phyloP scores from a whole-genome alignment of 2,113 vertebrate species.

The Anolis carolinensis region DNA sequence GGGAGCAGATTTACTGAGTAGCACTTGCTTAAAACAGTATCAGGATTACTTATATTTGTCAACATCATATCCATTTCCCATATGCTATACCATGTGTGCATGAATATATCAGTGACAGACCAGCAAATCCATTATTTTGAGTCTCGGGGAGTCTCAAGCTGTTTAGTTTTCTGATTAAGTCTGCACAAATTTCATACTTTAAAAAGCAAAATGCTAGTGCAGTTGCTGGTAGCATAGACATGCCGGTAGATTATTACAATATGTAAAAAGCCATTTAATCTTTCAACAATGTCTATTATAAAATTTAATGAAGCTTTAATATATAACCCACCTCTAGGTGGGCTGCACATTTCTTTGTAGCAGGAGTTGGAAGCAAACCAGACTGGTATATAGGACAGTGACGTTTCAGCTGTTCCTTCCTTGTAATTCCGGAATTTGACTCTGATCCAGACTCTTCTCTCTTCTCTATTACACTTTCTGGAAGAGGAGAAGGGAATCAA shows the following conservation, averaged over 20 bases:
- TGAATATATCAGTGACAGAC: background rate
- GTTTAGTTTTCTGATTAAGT: background rate
- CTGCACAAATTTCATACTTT: background rate
- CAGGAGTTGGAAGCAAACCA: slow-evolving; percentile 59
- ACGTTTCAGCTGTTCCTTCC: slow-evolving; percentile 78
- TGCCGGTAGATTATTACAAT: background rate
- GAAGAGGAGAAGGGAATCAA: slow-evolving; percentile 23
- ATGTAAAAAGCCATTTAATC: background rate
- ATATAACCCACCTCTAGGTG: slow-evolving; percentile 76
- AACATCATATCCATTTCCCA: background rate
- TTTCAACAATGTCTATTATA: background rate
- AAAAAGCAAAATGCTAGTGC: background rate
- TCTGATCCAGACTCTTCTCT: slow-evolving; percentile 72
- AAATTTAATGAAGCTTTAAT: slow-evolving; percentile 2
- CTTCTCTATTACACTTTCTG: slow-evolving; percentile 74
- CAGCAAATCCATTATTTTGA: background rate
- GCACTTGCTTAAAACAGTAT: background rate
- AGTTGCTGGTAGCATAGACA: background rate
- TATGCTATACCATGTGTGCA: background rate
- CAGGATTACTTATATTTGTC: background rate
- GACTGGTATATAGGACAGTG: slow-evolving; percentile 67
- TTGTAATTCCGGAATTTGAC: slow-evolving; percentile 74
- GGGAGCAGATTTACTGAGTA: background rate
- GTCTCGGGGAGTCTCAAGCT: background rate
- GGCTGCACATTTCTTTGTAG: slow-evolving; percentile 75